Evolutionary conservation across 2,797 vertebrate species (phyloP), one percentile per base, ranked within the genome.

Genomic region (Champsocephalus esox): DNA sequence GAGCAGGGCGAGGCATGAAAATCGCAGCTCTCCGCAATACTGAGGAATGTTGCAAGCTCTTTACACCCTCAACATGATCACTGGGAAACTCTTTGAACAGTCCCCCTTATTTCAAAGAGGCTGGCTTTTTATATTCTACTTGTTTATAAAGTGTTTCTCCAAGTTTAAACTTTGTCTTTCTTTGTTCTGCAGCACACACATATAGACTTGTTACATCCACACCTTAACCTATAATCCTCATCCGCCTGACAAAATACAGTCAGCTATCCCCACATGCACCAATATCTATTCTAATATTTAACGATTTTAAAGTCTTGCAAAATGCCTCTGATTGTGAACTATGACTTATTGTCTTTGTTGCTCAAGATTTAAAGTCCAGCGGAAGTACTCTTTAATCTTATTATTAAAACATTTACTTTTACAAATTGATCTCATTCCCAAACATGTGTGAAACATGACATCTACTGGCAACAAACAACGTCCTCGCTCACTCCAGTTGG

Each of bases 31-130:
- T 85, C 70, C 76, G 81, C 89, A 83, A 73, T 52, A 75, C 76
- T 76, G 75, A 79, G 75, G 83, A 92, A 92, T 90, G 90, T 87
- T 87, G 81, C 81, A 74, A 87, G 76, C 69, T 70, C 73, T 79
- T 82, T 84, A 83, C 84, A 82, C 67, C 83, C 83, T 87, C 83
- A 73, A 82, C 84, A 90, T 75, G 77, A 83, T 88, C 82, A 85
- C 44, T 41, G 66, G 68, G 73, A 75, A 73, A 74, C 79, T 41
- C 41, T 80, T 77, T 75, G 28, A 54, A 73, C 77, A 70, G 67
- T 62, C 74, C 9, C 55, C 49, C 48, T 66, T 14, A 64, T 72
- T 80, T 83, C 49, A 24, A 32, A 66, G 46, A 58, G 41, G 49
- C 56, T 64, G 32, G 12, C 34, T 66, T 68, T 11, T 16, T 46